Conservation (phyloP, 2,113 vertebrate species). For the Apus apus region DNA sequence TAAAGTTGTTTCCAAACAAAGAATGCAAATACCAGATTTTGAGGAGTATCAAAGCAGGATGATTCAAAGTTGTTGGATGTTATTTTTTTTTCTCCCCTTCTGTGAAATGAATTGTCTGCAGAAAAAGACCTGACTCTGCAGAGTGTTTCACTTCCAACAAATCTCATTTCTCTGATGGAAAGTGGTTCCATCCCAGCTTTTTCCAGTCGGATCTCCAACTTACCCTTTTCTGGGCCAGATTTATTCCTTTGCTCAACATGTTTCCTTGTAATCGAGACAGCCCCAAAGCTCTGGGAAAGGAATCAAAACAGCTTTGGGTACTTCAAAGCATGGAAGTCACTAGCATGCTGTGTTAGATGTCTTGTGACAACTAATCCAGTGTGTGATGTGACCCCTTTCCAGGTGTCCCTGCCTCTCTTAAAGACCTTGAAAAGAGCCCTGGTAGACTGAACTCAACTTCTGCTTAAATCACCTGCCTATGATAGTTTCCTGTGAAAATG, state of each 20-base stretch:
- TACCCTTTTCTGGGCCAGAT: constrained; percentile 11
- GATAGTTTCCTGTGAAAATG: constrained; percentile 27
- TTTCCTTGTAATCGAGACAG: not conserved
- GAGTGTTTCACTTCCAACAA: not conserved
- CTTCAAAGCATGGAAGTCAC: constrained; percentile 38
- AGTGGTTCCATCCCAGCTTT: constrained; percentile 19
- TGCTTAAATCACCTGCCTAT: constrained; percentile 6
- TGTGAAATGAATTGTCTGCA: constrained; percentile 8
- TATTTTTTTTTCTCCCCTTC: not conserved
- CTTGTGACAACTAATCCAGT: not conserved
- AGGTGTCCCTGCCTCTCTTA: constrained; percentile 34
- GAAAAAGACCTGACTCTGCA: not conserved
- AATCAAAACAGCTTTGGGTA: constrained; percentile 31
- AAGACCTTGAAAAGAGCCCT: constrained; percentile 55
- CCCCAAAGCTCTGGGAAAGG: constrained; percentile 33
- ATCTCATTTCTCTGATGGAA: not conserved
- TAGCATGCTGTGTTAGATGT: not conserved
- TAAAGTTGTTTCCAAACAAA: constrained; percentile 21
- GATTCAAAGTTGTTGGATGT: not conserved
- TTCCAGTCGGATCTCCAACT: not conserved
- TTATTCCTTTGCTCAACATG: not conserved
- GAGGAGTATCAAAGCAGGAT: constrained; percentile 21
- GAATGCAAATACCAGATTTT: not conserved
- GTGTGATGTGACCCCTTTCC: constrained; percentile 40
- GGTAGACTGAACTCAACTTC: constrained; percentile 45